A percentile compares a stretch with the other conserved stretches of the same genome.
Evolutionary conservation across 2,797 vertebrate species (phyloP).

Genomic region (Cynodonichthys magdalenae): DNA sequence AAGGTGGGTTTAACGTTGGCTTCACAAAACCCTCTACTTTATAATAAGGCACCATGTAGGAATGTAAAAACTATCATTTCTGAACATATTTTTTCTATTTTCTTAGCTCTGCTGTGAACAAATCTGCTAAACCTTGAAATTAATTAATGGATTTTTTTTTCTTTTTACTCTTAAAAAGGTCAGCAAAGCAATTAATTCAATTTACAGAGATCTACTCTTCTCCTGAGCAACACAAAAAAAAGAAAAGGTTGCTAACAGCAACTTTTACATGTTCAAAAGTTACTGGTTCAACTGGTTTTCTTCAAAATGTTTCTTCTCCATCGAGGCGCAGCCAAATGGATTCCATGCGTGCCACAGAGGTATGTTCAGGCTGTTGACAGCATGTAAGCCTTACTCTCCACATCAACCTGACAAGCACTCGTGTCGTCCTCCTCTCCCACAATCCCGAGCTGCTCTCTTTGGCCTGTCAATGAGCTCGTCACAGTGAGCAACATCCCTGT

Average conservation of each 20-base stretch:
- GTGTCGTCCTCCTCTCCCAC: constrained; percentile 48
- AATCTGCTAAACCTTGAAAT: constrained; percentile 44
- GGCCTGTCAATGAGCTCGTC: constrained; percentile 64
- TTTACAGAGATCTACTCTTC: constrained; percentile 26
- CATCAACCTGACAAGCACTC: constrained; percentile 51
- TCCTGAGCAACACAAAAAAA: constrained; percentile 27
- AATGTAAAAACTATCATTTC: not conserved
- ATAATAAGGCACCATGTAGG: too few relatives aligned
- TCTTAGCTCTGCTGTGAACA: constrained; percentile 3
- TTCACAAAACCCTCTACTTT: too few relatives aligned
- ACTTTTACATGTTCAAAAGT: constrained; percentile 8
- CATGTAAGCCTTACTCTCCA: constrained; percentile 19
- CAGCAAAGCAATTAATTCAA: constrained; percentile 54
- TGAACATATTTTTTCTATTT: not conserved
- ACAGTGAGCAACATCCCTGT: constrained; percentile 51
- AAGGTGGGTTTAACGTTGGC: too few relatives aligned
- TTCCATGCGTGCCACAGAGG: constrained; percentile 54
- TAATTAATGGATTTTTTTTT: constrained; percentile 42
- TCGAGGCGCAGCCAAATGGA: constrained; percentile 23
- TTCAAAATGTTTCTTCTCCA: constrained; percentile 4
- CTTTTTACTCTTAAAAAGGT: constrained; percentile 55
- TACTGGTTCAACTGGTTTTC: constrained; percentile 63
- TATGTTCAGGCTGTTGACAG: constrained; percentile 36
- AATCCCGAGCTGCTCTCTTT: constrained; percentile 40
- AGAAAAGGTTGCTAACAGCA: constrained; percentile 20